Evolutionary conservation across 2,888 invertebrate species (phyloP).

Genomic region (Hydropsyche betteni): DNA sequence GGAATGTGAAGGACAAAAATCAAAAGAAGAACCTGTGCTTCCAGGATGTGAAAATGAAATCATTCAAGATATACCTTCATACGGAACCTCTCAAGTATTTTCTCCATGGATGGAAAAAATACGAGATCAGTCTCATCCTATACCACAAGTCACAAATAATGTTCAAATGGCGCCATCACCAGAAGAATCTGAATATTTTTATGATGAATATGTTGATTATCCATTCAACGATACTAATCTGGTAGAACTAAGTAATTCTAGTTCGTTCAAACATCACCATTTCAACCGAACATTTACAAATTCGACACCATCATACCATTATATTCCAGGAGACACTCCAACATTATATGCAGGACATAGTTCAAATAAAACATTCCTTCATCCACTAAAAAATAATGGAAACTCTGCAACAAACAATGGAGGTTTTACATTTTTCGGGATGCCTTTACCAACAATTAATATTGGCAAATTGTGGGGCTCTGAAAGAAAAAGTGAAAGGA

Average conservation of each 20-base stretch:
- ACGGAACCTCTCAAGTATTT: conserved; percentile 68
- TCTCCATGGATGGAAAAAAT: conserved; percentile 68
- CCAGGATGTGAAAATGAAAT: conserved; percentile 78
- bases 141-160: conserved; percentile 61
- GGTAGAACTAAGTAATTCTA: conserved; percentile 53
- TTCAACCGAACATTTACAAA: conserved; percentile 53
- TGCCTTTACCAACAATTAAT: conserved; percentile 79
- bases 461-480: conserved; percentile 72
- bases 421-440: conserved; percentile 85
- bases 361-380: conserved; percentile 52
- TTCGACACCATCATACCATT: conserved; percentile 60
- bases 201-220: conserved; percentile 84
- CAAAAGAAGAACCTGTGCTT: conserved; percentile 67
- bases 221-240: conserved; percentile 71
- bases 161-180: conserved; percentile 70
- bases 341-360: conserved; percentile 66
- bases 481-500: conserved; percentile 58
- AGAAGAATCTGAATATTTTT: conserved; percentile 83
- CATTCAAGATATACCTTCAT: conserved; percentile 61
- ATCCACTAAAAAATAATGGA: conserved; percentile 54
- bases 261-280: conserved; percentile 53
- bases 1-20: conserved; percentile 68
- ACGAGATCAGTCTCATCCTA: conserved; percentile 62
- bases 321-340: conserved; percentile 68
- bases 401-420: conserved; percentile 65